Conservation (phyloP, 2,888 invertebrate species). For the Agonopterix alstromeriana region DNA sequence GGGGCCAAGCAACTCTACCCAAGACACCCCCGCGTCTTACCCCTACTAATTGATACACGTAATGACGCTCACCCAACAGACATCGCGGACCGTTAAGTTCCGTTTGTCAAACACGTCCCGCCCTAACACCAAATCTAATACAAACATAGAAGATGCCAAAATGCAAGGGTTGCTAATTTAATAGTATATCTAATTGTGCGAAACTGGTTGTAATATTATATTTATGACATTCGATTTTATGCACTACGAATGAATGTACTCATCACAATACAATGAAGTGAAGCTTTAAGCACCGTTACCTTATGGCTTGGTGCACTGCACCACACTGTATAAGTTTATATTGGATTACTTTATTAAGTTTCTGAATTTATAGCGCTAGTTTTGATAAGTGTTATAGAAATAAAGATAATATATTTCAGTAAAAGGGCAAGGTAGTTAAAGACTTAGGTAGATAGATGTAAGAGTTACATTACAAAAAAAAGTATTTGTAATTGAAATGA, state of each 20-base stretch:
- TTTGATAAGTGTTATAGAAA: too few relatives aligned
- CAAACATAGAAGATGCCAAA: constrained; percentile 41
- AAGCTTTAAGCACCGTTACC: background rate
- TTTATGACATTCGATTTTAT: constrained; percentile 3
- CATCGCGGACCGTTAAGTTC: constrained; percentile 66
- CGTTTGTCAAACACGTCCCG: constrained; percentile 66
- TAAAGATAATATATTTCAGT: too few relatives aligned
- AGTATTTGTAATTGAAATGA: too few relatives aligned
- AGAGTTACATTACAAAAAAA: constrained; percentile 11
- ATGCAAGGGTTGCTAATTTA: constrained; percentile 62
- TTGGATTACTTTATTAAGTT: too few relatives aligned
- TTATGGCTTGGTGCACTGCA: too few relatives aligned
- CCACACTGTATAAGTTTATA: constrained; percentile 1
- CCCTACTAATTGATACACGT: constrained; percentile 55
- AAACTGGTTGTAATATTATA: constrained; percentile 51
- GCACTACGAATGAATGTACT: too few relatives aligned
- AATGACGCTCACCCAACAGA: constrained; percentile 48
- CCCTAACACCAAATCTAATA: constrained; percentile 41
- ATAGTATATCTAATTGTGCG: constrained; percentile 60
- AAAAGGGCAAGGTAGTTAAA: too few relatives aligned
- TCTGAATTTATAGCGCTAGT: too few relatives aligned
- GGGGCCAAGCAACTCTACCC: constrained; percentile 25
- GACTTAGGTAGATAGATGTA: background rate
- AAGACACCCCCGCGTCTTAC: constrained; percentile 70
- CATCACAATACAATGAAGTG: background rate